Percentiles rank a stretch among this genome's conserved stretches.
Conservation (phyloP, 2,113 vertebrate species). For the Ifrita kowaldi region DNA sequence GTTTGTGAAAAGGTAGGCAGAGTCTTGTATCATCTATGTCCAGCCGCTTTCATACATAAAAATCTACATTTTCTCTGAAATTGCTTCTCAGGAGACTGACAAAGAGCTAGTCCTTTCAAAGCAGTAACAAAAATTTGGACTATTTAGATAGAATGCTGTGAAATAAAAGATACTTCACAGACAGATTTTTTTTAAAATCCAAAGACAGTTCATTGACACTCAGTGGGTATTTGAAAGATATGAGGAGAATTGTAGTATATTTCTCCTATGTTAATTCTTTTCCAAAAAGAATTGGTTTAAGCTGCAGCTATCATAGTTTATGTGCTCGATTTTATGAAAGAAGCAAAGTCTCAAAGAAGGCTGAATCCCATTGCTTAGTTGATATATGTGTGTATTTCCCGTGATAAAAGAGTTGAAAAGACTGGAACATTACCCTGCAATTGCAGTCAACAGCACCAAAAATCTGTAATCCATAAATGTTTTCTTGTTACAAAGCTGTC, state of each 20-base stretch:
- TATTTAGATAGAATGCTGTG: not conserved
- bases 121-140: not conserved
- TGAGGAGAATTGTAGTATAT: not conserved
- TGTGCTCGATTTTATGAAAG: not conserved
- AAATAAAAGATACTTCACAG: not conserved
- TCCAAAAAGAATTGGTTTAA: not conserved
- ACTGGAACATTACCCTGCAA: not conserved
- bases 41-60: constrained; percentile 62
- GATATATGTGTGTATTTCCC: not conserved
- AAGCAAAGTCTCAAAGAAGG: not conserved
- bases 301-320: not conserved
- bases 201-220: not conserved
- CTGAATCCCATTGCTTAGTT: not conserved
- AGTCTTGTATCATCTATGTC: not conserved
- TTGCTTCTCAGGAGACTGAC: not conserved
- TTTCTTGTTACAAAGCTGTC: not conserved
- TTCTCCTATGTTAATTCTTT: not conserved
- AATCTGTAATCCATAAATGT: not conserved
- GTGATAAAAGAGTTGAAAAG: not conserved
- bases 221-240: not conserved
- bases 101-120: not conserved
- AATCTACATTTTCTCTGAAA: constrained; percentile 18
- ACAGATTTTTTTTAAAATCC: not conserved
- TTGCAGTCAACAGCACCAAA: not conserved
- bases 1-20: constrained; percentile 90